These are phyloP conservation scores for Lysandra bellargus DNA, from an alignment of 2,888 invertebrate genomes.

Conservation along the genomic window DNA sequence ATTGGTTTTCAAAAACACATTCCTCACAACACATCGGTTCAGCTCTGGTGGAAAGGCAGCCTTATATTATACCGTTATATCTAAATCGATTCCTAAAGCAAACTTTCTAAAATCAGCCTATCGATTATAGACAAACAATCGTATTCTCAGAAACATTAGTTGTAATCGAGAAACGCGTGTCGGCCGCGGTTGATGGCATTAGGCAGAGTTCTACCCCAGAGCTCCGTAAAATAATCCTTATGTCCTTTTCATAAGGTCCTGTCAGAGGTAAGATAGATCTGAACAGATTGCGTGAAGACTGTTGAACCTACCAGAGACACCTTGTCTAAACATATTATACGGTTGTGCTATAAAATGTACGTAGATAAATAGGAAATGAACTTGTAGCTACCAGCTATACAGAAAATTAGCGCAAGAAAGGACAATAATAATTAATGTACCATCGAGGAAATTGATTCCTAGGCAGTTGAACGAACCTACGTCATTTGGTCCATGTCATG, in stretches of 20 bases:
- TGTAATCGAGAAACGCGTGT: conserved; percentile 24
- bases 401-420: background rate
- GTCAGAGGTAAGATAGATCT: background rate
- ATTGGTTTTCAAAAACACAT: no score
- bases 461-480: no score
- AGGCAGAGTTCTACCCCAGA: background rate
- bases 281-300: background rate
- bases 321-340: conserved; percentile 29
- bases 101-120: conserved; percentile 11
- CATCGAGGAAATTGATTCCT: no score
- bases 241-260: background rate
- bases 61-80: background rate
- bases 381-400: background rate
- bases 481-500: no score
- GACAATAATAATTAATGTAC: no score
- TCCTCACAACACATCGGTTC: no score
- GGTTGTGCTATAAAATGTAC: background rate
- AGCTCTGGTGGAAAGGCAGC: no score
- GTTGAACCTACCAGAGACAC: conserved; percentile 18
- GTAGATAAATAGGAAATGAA: background rate
- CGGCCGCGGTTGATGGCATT: conserved; percentile 16
- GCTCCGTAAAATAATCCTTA: background rate
- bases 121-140: background rate
- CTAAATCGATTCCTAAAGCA: background rate
- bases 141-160: conserved; percentile 5